phyloP scores from a whole-genome alignment of 1,140 invertebrate genomes.

The Drosophila virilis region DNA sequence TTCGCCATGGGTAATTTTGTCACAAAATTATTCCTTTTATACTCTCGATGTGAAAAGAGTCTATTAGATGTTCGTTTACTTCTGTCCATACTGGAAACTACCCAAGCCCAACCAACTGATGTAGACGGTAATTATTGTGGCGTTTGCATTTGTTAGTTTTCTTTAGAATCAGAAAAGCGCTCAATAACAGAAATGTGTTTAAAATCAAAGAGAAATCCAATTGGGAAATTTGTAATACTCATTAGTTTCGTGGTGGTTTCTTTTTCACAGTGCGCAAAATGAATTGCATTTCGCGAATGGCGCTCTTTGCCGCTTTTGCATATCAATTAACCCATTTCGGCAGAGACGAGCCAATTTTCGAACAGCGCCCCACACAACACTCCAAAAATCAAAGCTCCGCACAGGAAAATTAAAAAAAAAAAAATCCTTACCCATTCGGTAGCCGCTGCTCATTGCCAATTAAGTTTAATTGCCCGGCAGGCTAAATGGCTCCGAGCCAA shows the following conservation, averaged over 20 bases:
- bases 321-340: slow-evolving; percentile 55
- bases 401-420: slow-evolving; percentile 17
- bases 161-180: too few relatives aligned
- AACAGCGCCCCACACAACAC: slow-evolving; percentile 25
- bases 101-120: too few relatives aligned
- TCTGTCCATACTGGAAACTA: too few relatives aligned
- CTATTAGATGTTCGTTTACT: too few relatives aligned
- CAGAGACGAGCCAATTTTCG: slow-evolving; percentile 43
- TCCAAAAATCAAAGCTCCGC: slow-evolving; percentile 54
- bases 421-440: slow-evolving; percentile 45
- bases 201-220: slow-evolving; percentile 3
- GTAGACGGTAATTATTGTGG: too few relatives aligned
- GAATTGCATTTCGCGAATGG: slow-evolving; percentile 17
- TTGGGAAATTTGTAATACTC: background rate
- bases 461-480: slow-evolving; percentile 74
- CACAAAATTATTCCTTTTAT: too few relatives aligned
- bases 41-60: too few relatives aligned
- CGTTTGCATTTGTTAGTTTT: too few relatives aligned
- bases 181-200: slow-evolving; percentile 3
- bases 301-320: slow-evolving; percentile 35
- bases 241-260: background rate
- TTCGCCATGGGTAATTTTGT: too few relatives aligned
- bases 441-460: slow-evolving; percentile 70
- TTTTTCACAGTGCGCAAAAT: background rate
- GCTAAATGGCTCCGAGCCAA: slow-evolving; percentile 47